Conservation (phyloP, 2,888 invertebrate genomes). For the Diogma glabrata region DNA sequence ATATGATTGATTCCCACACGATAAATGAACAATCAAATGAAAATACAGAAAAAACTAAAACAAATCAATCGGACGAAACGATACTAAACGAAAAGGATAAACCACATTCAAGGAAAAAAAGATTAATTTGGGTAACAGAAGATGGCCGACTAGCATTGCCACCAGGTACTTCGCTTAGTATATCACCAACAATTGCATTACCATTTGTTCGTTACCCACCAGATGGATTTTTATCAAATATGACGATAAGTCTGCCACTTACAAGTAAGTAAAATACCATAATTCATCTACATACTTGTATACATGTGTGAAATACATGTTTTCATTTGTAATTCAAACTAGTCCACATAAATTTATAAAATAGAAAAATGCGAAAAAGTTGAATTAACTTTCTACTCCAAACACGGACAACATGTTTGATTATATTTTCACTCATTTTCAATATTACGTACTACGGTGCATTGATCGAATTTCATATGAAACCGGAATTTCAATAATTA, state of each 20-base stretch:
- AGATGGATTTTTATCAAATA: slow-evolving; percentile 71
- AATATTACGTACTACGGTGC: too few relatives aligned
- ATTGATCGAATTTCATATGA: too few relatives aligned
- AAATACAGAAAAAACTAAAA: background rate
- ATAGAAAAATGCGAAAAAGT: too few relatives aligned
- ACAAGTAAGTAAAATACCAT: slow-evolving; percentile 61
- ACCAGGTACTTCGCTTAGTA: slow-evolving; percentile 67
- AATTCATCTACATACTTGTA: background rate
- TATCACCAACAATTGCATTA: slow-evolving; percentile 68
- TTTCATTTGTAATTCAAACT: background rate
- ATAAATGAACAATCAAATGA: background rate
- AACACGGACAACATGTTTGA: too few relatives aligned
- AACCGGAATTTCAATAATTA: too few relatives aligned
- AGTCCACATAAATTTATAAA: too few relatives aligned
- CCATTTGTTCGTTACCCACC: slow-evolving; percentile 78
- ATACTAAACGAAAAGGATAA: slow-evolving; percentile 25
- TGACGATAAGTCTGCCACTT: slow-evolving; percentile 72
- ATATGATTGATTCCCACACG: too few relatives aligned
- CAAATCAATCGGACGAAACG: background rate
- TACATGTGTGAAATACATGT: too few relatives aligned
- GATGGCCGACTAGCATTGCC: slow-evolving; percentile 74
- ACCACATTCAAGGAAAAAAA: slow-evolving; percentile 65
- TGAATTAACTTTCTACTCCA: too few relatives aligned
- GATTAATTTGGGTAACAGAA: slow-evolving; percentile 74
- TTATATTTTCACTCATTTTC: too few relatives aligned